A percentile compares a stretch with the other conserved stretches of the same genome.
Conservation (phyloP, 2,797 vertebrate species). For the Catamblyrhynchus diadema region DNA sequence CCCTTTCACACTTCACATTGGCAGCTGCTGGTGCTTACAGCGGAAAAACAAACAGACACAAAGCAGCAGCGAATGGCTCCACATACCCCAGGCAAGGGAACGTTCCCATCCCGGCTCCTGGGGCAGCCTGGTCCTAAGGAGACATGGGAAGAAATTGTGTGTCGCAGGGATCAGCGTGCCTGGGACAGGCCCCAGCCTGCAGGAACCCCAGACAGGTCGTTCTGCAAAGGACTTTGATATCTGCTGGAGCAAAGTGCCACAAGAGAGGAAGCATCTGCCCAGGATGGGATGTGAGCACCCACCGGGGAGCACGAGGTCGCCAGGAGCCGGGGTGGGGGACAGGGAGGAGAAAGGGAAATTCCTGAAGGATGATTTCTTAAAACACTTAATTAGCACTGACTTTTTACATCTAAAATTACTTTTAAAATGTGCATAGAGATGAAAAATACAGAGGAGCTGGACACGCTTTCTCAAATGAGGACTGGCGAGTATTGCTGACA, state of each 20-base stretch:
- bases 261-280: not conserved
- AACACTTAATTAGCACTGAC: slow-evolving; percentile 37
- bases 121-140: not conserved
- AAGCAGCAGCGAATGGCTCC: not conserved
- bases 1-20: not conserved
- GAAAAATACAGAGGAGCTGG: not conserved
- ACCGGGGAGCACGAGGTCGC: not conserved
- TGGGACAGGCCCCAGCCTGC: slow-evolving; percentile 4
- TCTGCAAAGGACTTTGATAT: slow-evolving; percentile 19
- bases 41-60: not conserved
- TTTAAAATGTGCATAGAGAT: not conserved
- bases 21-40: not conserved
- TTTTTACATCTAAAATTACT: slow-evolving; percentile 36
- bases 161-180: not conserved
- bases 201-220: not conserved
- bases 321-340: not conserved
- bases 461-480: not conserved
- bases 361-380: slow-evolving; percentile 23
- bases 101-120: not conserved
- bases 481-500: not conserved
- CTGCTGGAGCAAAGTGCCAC: not conserved
- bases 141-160: not conserved
- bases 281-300: not conserved
- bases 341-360: slow-evolving; percentile 36
- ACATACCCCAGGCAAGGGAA: not conserved